Base-by-base conservation (phyloP, 2,113 vertebrate genomes). In the Condylura cristata region DNA sequence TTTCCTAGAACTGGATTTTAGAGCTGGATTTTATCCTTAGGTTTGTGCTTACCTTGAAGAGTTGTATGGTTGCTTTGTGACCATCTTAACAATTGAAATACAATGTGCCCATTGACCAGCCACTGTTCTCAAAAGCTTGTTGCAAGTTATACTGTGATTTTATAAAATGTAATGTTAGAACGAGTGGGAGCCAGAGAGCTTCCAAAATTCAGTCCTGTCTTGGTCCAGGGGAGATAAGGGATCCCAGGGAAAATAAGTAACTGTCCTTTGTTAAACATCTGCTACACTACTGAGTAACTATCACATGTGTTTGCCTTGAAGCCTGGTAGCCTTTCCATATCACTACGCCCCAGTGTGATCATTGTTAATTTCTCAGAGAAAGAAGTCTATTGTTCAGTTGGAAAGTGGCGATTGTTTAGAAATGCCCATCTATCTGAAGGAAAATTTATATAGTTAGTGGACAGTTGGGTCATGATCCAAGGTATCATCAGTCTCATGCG, bases 1-100 rank as follows among this genome's bases (percentile, higher is more conserved):
- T 78, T 91, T 94, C 82, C 70, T 82, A 68, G 65, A 81, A 81
- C 46, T 63, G 86, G 70, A 76, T 51, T 61, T 60, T 74, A 91
- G 94, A 71, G 56, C 61, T 65, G 44, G 53, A 58, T 51, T 83
- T 48, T 79, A 48, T 37, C 48, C n/a, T 76, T 74, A 65, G 30
- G 51, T 86, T 32, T 93, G 65, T 65, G 75, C 32, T 80, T 30
- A 24, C 61, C 89, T 39, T 81, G 83, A 88, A 86, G 74, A 89
- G 66, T 39, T 30, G 12, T 6, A 4, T 16, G 4, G 22, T 63
- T 79, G 84, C 22, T 90, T 46, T 86, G 61, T 37, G n/a, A 46
- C 22, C 32, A 65, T 60, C 30, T 95, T 96, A 80, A 37, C 74
- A 5, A 22, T 32, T 34, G 51, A 74, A 89, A 93, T 68, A 75